Percentiles rank a stretch among this genome's conserved stretches.
Conservation (phyloP, 2,113 vertebrate genomes). For the Heterotis niloticus region DNA sequence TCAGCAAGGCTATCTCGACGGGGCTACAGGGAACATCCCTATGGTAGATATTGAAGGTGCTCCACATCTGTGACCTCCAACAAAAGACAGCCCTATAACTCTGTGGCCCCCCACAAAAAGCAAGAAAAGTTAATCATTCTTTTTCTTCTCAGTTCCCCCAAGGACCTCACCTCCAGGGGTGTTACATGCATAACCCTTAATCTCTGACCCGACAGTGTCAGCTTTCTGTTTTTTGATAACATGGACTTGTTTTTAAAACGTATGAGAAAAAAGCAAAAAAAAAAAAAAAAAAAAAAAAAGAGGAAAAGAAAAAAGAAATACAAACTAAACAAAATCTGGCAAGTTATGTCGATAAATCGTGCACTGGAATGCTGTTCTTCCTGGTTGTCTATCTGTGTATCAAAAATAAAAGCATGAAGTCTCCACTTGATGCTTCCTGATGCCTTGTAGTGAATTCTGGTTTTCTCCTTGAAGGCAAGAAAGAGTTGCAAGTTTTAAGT, state of each 20-base stretch:
- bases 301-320: slow-evolving; percentile 24
- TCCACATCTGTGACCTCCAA: slow-evolving; percentile 74
- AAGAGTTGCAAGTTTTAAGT: slow-evolving; percentile 68
- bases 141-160: slow-evolving; percentile 63
- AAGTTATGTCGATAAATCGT: slow-evolving; percentile 66
- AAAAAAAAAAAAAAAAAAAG: slow-evolving; percentile 20
- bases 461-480: slow-evolving; percentile 70
- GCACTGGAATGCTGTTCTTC: slow-evolving; percentile 67
- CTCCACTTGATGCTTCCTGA: slow-evolving; percentile 69
- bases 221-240: slow-evolving; percentile 62
- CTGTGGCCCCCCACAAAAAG: slow-evolving; percentile 71
- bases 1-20: slow-evolving; percentile 84
- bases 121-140: slow-evolving; percentile 79
- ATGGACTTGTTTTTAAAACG: slow-evolving; percentile 55
- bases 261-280: slow-evolving; percentile 35
- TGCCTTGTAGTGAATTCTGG: slow-evolving; percentile 62
- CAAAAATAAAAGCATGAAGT: slow-evolving; percentile 67
- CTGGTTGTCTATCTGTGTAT: slow-evolving; percentile 74
- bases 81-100: slow-evolving; percentile 74
- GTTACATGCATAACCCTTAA: slow-evolving; percentile 62
- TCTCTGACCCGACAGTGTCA: slow-evolving; percentile 58
- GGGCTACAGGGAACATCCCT: slow-evolving; percentile 96
- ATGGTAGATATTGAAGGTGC: slow-evolving; percentile 99
- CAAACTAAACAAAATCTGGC: slow-evolving; percentile 52
- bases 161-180: slow-evolving; percentile 66